phyloP scores from a whole-genome alignment of 2,113 vertebrate genomes.

The Burhinus bistriatus region DNA sequence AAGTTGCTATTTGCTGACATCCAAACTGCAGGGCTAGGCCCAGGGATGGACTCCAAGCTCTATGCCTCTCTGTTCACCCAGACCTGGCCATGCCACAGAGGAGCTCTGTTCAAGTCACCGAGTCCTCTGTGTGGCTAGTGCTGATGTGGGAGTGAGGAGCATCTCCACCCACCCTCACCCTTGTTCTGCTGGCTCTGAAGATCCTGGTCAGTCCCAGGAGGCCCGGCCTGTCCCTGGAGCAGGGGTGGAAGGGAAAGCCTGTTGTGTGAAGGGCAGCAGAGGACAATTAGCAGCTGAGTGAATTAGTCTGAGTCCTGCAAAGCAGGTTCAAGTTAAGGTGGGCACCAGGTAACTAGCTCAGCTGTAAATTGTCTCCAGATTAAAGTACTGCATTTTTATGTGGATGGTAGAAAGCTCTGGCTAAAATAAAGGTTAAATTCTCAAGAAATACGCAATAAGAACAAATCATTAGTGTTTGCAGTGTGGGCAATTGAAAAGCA shows the following conservation, averaged over 20 bases:
- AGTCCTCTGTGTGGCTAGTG: background rate
- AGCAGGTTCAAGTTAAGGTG: background rate
- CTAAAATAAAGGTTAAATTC: background rate
- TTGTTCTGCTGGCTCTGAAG: background rate
- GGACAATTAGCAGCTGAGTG: background rate
- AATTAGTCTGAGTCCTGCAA: background rate
- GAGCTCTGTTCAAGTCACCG: rapidly evolving
- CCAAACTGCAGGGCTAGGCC: rapidly evolving
- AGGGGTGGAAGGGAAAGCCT: background rate
- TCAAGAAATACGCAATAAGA: background rate
- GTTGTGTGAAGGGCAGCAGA: background rate
- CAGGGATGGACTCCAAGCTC: background rate
- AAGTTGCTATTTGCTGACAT: background rate
- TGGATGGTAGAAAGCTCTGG: background rate
- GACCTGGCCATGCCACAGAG: rapidly evolving
- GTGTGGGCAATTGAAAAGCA: background rate
- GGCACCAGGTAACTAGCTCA: background rate
- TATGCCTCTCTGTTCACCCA: background rate
- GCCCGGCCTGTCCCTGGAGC: background rate
- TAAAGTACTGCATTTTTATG: background rate
- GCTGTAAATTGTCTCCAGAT: background rate
- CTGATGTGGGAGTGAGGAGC: background rate
- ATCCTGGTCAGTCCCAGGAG: background rate
- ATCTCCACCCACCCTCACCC: background rate
- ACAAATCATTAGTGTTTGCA: background rate